Base-by-base conservation (phyloP, 2,797 vertebrate genomes). In the Chaetodon trifasciatus region DNA sequence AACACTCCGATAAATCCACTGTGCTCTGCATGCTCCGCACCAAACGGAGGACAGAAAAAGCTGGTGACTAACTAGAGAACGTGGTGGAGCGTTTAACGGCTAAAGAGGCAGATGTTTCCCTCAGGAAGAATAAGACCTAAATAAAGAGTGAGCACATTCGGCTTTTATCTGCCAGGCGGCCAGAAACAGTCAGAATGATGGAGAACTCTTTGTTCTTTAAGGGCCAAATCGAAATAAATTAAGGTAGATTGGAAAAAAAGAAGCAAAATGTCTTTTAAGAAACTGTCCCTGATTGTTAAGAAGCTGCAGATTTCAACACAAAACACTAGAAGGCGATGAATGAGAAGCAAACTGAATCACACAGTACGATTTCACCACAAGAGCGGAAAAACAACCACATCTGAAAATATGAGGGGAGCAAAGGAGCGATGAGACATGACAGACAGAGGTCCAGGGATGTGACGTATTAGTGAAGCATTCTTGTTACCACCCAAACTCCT, bases 381-480 rank as follows among this genome's bases (percentile, higher is more conserved):
- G 13, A 58, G 47, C 57, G 49, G 32, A 84, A 70, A 73, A 67
- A 58, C 15, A 57, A 63, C 21, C 32, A 61, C 17, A 16, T 63
- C 58, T 70, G 70, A 79, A 81, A 68, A 65, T 72, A 47, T 79
- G 37, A 84, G 4, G 21, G 40, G 71, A 84, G 78, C 40, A 66
- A 56, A 50, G 9, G 17, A 63, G 69, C 35, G 56, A 7, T 8
- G 3, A 61, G 9, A 76, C 39, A 72, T 16, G 10, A 44, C 3
- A 78, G 56, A 74, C 39, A 87, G 72, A 74, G 28, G 42, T 37
- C 75, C 17, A 11, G 76, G 62, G 21, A 56, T 55, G 64, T 56
- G 44, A 70, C 73, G 40, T 39, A 82, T 94, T 93, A 92, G 89
- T 91, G 46, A 91, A 92, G 88, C 86, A 40, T 49, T 86, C 6